These are phyloP conservation scores for Drosophila punjabiensis DNA, from an alignment of 1,140 invertebrate species.

Conservation along the genomic window DNA sequence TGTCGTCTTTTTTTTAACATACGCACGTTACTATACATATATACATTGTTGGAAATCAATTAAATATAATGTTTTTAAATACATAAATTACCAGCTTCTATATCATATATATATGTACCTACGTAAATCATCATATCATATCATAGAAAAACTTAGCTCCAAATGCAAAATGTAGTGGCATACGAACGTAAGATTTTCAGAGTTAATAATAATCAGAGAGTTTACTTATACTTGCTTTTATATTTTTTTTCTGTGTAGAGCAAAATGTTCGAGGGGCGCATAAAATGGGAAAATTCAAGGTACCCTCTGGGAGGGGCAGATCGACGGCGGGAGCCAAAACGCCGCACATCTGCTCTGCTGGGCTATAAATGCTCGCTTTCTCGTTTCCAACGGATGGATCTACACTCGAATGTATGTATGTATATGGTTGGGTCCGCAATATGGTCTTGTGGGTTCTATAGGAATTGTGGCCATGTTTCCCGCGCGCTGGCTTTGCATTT, in stretches of 20 bases:
- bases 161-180: too few relatives aligned
- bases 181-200: too few relatives aligned
- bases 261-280: conserved; percentile 40
- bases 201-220: neutral
- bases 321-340: conserved; percentile 47
- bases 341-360: conserved; percentile 55
- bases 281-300: conserved; percentile 59
- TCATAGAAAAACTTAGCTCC: too few relatives aligned
- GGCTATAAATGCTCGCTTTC: conserved; percentile 28
- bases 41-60: too few relatives aligned
- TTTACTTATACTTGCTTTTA: neutral
- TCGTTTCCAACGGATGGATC: conserved; percentile 18
- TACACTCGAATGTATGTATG: neutral
- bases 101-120: too few relatives aligned
- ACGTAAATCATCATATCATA: too few relatives aligned
- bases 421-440: conserved; percentile 16
- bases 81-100: too few relatives aligned
- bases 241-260: neutral
- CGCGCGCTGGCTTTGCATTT: conserved; percentile 49
- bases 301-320: conserved; percentile 30
- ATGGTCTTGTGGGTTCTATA: conserved; percentile 34
- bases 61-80: too few relatives aligned
- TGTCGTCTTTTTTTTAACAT: too few relatives aligned
- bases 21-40: too few relatives aligned
- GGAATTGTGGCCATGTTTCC: conserved; percentile 50